Evolutionary conservation across 2,888 invertebrate species (phyloP).

Genomic region (Caenorhabditis panamensis): DNA sequence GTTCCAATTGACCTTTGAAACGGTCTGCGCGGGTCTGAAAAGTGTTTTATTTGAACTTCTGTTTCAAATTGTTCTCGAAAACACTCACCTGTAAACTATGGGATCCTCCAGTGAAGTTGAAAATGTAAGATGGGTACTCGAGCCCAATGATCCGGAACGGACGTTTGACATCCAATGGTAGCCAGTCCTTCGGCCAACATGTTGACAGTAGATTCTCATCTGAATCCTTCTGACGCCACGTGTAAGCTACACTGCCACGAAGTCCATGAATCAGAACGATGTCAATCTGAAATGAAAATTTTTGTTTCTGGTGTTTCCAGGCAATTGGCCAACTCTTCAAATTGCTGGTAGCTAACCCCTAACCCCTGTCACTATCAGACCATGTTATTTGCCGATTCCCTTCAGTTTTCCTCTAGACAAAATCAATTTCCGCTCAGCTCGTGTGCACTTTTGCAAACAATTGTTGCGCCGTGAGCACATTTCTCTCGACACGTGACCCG

Average conservation of each 20-base stretch:
- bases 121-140: constrained; percentile 76
- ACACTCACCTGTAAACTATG: constrained; percentile 67
- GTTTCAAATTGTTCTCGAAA: background rate
- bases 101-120: constrained; percentile 70
- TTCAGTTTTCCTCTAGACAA: constrained; percentile 1
- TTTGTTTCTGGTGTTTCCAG: background rate
- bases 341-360: background rate
- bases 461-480: constrained; percentile 13
- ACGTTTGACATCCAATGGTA: constrained; percentile 71
- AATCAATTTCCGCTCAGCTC: constrained; percentile 32
- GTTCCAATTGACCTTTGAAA: constrained; percentile 64
- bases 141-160: constrained; percentile 76
- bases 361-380: constrained; percentile 12
- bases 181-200: constrained; percentile 80
- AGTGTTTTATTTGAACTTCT: background rate
- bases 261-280: constrained; percentile 78
- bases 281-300: constrained; percentile 64
- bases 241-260: constrained; percentile 75
- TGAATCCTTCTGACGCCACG: constrained; percentile 77
- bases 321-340: background rate
- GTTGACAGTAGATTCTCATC: constrained; percentile 66
- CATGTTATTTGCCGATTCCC: background rate
- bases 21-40: constrained; percentile 69
- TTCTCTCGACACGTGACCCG: constrained; percentile 32
- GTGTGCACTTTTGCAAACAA: constrained; percentile 23